A percentile compares a stretch with the other conserved stretches of the same genome.
These are phyloP conservation scores for Crotalus viridis DNA, from an alignment of 2,113 vertebrate species.

Conservation along the genomic window DNA sequence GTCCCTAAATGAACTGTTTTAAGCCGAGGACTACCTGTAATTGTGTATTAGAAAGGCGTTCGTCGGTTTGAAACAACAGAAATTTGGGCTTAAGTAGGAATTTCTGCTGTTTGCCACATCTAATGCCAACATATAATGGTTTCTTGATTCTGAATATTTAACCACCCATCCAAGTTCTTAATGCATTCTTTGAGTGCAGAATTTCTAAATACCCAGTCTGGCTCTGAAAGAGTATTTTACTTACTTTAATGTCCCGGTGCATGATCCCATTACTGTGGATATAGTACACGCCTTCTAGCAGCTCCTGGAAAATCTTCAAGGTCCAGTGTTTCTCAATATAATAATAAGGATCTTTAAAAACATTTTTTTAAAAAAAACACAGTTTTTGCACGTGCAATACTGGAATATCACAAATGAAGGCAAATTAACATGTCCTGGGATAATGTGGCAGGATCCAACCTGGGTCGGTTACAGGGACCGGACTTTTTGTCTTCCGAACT, in stretches of 20 bases:
- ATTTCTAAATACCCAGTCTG: neutral
- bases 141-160: neutral
- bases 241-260: conserved; percentile 96
- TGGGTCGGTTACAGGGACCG: no score
- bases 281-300: conserved; percentile 88
- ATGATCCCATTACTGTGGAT: conserved; percentile 92
- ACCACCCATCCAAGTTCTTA: neutral
- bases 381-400: neutral
- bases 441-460: no score
- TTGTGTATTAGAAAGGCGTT: no score
- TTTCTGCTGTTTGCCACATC: neutral
- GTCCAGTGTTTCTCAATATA: conserved; percentile 74
- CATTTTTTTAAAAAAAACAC: neutral
- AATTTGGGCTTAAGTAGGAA: no score
- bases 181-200: neutral
- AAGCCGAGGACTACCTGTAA: no score
- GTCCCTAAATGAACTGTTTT: no score
- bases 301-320: conserved; percentile 79
- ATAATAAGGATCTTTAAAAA: conserved; percentile 73
- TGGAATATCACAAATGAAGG: neutral
- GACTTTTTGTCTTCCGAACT: no score
- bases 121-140: neutral
- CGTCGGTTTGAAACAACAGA: neutral
- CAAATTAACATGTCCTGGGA: no score
- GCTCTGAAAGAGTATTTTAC: neutral